These are phyloP conservation scores for Cydia strobilella DNA, from an alignment of 1,140 invertebrate genomes.

Conservation along the genomic window DNA sequence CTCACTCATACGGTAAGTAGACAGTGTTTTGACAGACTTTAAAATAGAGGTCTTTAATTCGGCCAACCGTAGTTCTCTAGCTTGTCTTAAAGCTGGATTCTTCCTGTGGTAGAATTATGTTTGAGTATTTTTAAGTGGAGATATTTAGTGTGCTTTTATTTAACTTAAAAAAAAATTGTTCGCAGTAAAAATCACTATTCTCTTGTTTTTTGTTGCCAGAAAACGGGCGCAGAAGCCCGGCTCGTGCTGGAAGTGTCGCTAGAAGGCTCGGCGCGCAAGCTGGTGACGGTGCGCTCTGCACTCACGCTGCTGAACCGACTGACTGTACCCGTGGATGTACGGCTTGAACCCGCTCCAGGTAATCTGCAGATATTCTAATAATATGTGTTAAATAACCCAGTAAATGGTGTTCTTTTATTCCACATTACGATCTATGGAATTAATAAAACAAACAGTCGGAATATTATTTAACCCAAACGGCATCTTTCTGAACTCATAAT, in stretches of 20 bases:
- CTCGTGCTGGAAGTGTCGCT: slow-evolving; percentile 94
- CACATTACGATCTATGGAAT: no score
- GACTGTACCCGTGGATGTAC: slow-evolving; percentile 84
- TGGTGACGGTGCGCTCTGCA: slow-evolving; percentile 97
- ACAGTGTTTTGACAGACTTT: no score
- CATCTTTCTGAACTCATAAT: no score
- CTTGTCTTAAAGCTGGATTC: no score
- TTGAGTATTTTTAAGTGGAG: no score
- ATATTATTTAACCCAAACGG: no score
- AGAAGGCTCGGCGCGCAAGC: slow-evolving; percentile 95
- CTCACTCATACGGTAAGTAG: slow-evolving; percentile 78
- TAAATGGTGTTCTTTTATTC: no score
- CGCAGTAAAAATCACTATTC: background rate
- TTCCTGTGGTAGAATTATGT: no score
- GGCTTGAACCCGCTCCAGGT: slow-evolving; percentile 53
- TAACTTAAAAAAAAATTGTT: background rate
- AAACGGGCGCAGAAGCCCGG: slow-evolving; percentile 81
- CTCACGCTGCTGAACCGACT: slow-evolving; percentile 90
- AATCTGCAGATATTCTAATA: background rate
- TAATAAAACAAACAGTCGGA: no score
- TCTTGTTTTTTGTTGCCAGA: slow-evolving; percentile 56
- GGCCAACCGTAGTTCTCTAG: no score
- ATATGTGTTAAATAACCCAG: no score
- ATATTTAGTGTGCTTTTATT: background rate
- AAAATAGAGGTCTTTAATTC: no score